phyloP scores from a whole-genome alignment of 2,797 vertebrate species.

The Neosilurus mollespiculum region DNA sequence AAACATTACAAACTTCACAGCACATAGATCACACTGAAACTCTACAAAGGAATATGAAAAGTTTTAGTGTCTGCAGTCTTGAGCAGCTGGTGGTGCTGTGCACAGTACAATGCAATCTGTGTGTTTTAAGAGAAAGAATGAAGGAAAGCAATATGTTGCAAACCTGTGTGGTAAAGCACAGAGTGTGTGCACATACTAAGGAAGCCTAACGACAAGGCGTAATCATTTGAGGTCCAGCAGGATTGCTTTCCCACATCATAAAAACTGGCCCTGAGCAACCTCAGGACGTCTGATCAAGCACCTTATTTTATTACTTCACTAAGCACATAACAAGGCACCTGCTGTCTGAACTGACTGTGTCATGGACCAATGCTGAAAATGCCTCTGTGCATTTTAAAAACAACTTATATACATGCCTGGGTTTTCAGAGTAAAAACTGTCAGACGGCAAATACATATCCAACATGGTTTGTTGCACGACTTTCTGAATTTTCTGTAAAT shows the following conservation, averaged over 20 bases:
- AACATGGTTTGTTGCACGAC: neutral
- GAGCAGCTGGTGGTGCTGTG: neutral
- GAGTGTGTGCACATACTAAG: neutral
- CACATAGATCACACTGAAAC: neutral
- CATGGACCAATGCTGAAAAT: neutral
- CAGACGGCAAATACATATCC: neutral
- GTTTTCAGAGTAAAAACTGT: neutral
- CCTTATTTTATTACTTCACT: neutral
- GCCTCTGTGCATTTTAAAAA: neutral
- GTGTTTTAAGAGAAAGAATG: neutral
- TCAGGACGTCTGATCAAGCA: constrained; percentile 12
- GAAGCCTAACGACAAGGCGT: neutral
- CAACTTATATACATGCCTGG: neutral
- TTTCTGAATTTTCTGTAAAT: neutral
- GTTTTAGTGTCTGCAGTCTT: neutral
- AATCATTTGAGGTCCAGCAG: neutral
- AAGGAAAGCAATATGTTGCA: neutral
- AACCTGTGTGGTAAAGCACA: neutral
- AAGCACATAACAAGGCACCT: neutral
- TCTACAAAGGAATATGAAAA: neutral
- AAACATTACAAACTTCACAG: too few species aligned
- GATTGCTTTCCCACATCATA: neutral
- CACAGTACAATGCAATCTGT: neutral
- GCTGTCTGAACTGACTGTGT: neutral
- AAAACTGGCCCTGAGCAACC: neutral